These are phyloP conservation scores for Neoaliturus tenellus DNA, from an alignment of 2,888 invertebrate species.

Conservation along the genomic window DNA sequence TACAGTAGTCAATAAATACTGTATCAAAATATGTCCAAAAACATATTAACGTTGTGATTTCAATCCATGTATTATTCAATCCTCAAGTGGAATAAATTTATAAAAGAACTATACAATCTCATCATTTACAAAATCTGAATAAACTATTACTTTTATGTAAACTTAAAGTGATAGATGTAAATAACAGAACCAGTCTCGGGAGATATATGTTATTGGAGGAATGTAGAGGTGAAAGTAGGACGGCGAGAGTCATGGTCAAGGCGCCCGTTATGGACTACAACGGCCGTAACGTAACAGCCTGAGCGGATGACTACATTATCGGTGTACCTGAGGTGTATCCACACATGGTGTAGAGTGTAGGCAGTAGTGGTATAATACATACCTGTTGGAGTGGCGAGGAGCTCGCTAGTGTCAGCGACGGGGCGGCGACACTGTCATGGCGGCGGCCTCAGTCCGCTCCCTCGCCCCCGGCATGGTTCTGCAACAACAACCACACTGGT, in stretches of 20 bases:
- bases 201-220: not conserved
- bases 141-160: too few species aligned
- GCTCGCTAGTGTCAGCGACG: conserved; percentile 31
- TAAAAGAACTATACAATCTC: too few species aligned
- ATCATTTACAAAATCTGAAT: too few species aligned
- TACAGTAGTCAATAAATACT: too few species aligned
- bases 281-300: not conserved
- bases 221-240: not conserved
- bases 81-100: too few species aligned
- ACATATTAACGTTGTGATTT: too few species aligned
- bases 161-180: too few species aligned
- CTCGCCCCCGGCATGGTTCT: conserved; percentile 4
- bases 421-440: not conserved
- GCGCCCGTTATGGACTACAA: not conserved
- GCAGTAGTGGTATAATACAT: not conserved
- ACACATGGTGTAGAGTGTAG: not conserved
- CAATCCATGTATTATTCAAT: too few species aligned
- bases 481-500: not conserved
- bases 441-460: not conserved
- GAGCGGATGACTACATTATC: not conserved
- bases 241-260: not conserved
- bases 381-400: not conserved
- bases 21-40: too few species aligned
- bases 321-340: not conserved
- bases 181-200: too few species aligned